These are phyloP conservation scores for Drosophila willistoni DNA, from an alignment of 1,140 invertebrate genomes.

Conservation along the genomic window DNA sequence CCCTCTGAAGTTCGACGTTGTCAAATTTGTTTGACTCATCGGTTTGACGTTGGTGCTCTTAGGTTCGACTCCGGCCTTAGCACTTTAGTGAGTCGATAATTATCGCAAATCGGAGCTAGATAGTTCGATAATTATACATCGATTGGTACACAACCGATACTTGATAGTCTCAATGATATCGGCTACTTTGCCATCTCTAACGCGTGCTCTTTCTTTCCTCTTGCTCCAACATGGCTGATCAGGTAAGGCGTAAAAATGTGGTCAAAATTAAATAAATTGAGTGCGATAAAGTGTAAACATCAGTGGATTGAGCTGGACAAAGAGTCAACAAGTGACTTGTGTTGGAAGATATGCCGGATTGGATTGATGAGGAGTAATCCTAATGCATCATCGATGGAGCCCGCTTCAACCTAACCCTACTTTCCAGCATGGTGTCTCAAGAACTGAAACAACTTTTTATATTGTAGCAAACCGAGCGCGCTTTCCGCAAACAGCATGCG, in stretches of 20 bases:
- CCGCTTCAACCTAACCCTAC: constrained; percentile 63
- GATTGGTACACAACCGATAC: too few species aligned
- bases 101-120: too few species aligned
- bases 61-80: too few species aligned
- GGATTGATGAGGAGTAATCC: not conserved
- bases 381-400: not conserved
- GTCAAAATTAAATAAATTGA: constrained; percentile 61
- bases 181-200: constrained; percentile 3
- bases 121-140: too few species aligned
- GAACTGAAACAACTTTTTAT: constrained; percentile 34
- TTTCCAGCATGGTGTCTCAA: constrained; percentile 62
- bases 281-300: constrained; percentile 15
- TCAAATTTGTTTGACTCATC: too few species aligned
- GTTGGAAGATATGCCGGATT: not conserved
- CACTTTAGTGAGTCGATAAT: too few species aligned
- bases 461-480: constrained; percentile 89
- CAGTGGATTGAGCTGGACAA: constrained; percentile 4
- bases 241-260: constrained; percentile 75
- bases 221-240: constrained; percentile 83
- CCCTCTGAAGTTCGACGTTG: too few species aligned
- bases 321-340: constrained; percentile 28
- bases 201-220: constrained; percentile 77
- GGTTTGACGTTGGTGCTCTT: too few species aligned
- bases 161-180: too few species aligned
- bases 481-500: constrained; percentile 98